Conservation (phyloP, 2,113 vertebrate genomes). For the Podocnemis expansa region DNA sequence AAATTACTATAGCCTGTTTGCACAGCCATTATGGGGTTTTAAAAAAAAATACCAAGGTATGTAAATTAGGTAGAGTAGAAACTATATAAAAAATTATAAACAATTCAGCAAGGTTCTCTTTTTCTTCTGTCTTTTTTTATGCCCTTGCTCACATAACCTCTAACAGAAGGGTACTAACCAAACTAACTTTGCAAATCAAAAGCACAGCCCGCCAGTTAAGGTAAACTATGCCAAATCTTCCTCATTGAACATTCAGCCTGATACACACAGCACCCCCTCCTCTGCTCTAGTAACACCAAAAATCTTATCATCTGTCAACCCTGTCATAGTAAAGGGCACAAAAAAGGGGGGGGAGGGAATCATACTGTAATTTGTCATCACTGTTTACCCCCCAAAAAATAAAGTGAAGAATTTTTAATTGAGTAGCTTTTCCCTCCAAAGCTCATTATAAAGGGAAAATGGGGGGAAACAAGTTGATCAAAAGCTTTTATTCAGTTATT, state of each 20-base stretch:
- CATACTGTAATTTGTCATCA: neutral
- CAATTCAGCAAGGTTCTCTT: neutral
- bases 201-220: neutral
- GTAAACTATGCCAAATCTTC: neutral
- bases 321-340: neutral
- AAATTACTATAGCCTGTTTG: neutral
- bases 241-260: neutral
- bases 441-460: neutral
- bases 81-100: accelerated
- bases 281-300: neutral
- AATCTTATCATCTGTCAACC: neutral
- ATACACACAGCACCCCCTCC: neutral
- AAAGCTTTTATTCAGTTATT: neutral
- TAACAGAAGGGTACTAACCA: neutral
- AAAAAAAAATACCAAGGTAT: neutral
- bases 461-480: neutral
- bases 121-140: neutral
- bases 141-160: neutral
- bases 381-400: conserved; percentile 2
- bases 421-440: conserved; percentile 29
- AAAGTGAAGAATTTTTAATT: conserved; percentile 22
- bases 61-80: neutral
- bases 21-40: neutral
- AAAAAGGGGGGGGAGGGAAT: neutral
- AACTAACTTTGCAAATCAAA: neutral